phyloP scores from a whole-genome alignment of 37 sponge, comb jelly and placozoan species.

The Axinella damicornis region DNA sequence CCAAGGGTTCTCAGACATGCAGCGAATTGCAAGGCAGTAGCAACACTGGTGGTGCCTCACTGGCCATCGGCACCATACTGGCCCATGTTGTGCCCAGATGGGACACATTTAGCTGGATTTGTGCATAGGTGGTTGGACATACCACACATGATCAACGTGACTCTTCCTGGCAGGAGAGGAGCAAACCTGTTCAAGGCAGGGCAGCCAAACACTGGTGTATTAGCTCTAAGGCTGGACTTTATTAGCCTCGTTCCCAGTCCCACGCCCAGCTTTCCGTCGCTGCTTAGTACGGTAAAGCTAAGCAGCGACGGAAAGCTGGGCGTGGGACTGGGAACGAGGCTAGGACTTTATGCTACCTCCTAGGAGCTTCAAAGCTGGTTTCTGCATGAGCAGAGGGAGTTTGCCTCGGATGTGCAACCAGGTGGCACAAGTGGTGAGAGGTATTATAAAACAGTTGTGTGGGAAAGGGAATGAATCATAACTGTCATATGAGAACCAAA shows the following conservation, averaged over 20 bases:
- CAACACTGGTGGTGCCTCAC: constrained; percentile 36
- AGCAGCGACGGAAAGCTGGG: no score
- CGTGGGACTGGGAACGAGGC: no score
- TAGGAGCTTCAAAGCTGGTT: neutral
- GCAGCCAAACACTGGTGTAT: constrained; percentile 12
- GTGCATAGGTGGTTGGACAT: neutral
- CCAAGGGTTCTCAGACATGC: constrained; percentile 30
- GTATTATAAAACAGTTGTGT: no score
- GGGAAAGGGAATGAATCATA: no score
- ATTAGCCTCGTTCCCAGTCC: no score
- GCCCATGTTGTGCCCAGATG: constrained; percentile 36
- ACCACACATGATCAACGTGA: neutral
- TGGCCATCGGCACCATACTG: constrained; percentile 62
- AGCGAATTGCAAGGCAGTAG: neutral
- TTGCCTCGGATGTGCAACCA: no score
- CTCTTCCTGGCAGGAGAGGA: neutral
- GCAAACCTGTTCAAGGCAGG: neutral
- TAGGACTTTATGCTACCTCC: neutral
- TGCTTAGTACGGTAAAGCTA: no score
- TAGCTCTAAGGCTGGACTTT: constrained; percentile 14
- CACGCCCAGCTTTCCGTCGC: no score
- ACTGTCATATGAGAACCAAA: no score
- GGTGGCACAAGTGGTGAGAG: no score
- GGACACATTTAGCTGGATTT: constrained; percentile 4
- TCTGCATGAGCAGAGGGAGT: neutral